These are phyloP conservation scores for Rhynchopsitta pachyrhyncha DNA, from an alignment of 2,113 vertebrate species.

Conservation along the genomic window DNA sequence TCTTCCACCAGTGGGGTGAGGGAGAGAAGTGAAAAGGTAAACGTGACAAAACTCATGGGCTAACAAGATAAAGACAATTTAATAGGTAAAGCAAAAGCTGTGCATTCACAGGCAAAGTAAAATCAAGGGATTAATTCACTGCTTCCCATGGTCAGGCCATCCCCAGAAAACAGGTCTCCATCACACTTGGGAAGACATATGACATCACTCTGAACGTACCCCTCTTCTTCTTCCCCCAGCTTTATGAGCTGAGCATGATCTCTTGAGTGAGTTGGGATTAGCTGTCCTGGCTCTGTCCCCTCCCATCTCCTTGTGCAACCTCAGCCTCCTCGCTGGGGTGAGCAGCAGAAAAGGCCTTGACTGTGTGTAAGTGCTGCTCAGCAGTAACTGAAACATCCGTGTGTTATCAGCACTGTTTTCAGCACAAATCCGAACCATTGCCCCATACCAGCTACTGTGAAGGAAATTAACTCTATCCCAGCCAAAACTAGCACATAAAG, in stretches of 20 bases:
- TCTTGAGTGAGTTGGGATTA: background rate
- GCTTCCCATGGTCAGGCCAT: background rate
- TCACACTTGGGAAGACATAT: background rate
- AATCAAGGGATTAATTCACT: background rate
- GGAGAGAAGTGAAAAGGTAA: background rate
- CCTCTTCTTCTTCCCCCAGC: background rate
- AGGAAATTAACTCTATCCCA: background rate
- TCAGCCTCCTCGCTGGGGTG: background rate
- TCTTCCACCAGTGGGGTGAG: background rate
- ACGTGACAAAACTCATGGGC: background rate
- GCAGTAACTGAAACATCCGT: background rate
- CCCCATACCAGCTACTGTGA: background rate
- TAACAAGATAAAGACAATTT: background rate
- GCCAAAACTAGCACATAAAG: background rate
- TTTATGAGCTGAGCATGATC: background rate
- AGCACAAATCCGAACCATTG: background rate
- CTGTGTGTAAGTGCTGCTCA: background rate
- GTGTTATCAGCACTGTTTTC: background rate
- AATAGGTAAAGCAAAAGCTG: background rate
- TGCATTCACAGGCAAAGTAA: background rate
- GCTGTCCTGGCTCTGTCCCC: background rate
- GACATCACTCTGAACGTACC: background rate
- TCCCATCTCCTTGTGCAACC: background rate
- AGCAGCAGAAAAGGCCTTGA: background rate
- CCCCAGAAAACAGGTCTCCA: background rate